Evolutionary conservation across 2,113 vertebrate genomes (phyloP).

Genomic region (Amblyornis subalaris): DNA sequence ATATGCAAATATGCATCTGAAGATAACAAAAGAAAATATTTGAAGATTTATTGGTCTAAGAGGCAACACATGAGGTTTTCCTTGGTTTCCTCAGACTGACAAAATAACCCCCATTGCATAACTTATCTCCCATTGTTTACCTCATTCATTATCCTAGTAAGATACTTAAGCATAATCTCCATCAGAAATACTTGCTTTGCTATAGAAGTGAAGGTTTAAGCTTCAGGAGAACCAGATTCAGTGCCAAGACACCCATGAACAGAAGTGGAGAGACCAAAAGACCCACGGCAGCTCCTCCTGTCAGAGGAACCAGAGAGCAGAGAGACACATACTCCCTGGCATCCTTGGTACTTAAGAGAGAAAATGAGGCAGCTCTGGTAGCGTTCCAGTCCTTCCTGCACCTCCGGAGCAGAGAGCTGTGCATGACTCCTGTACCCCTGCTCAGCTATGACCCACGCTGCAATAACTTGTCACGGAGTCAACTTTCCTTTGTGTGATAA

Average conservation of each 20-base stretch:
- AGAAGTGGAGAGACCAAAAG: background rate
- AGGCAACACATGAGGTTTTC: background rate
- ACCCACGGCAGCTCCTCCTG: background rate
- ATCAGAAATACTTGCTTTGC: background rate
- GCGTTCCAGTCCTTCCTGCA: background rate
- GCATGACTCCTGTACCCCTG: background rate
- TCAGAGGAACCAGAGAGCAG: background rate
- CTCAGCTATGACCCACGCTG: accelerated
- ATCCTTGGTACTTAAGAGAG: background rate
- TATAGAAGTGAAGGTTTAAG: background rate
- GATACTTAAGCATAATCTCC: background rate
- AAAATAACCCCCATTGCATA: background rate
- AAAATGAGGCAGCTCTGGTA: background rate
- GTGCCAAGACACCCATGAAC: background rate
- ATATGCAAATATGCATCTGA: background rate
- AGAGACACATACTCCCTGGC: background rate
- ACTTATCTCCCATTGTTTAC: slow-evolving; percentile 7
- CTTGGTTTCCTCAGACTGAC: background rate
- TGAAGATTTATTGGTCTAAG: background rate
- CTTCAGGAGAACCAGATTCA: background rate
- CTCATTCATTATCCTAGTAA: background rate
- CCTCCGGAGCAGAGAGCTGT: background rate
- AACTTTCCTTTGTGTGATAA: background rate
- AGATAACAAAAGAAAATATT: background rate
- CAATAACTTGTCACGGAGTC: background rate